A percentile compares a stretch with the other conserved stretches of the same genome.
phyloP scores from a whole-genome alignment of 2,888 invertebrate species.

The Seira sanloemensis region DNA sequence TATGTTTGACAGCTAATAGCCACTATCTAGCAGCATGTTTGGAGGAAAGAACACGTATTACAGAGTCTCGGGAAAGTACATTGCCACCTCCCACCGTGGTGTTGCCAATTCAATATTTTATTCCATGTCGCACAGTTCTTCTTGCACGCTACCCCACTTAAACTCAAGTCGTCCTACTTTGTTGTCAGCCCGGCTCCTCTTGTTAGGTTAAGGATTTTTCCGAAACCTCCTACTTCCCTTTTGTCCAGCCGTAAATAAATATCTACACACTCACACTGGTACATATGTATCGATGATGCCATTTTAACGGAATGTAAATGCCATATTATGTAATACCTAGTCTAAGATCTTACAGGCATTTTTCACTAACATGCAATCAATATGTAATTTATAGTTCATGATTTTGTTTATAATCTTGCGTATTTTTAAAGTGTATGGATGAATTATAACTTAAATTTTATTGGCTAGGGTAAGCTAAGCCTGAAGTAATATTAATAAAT shows the following conservation, averaged over 20 bases:
- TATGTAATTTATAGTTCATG: no score
- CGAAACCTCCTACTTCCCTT: no score
- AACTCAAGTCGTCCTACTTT: not conserved
- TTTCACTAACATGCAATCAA: not conserved
- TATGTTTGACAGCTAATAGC: no score
- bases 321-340: no score
- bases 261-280: no score
- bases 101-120: not conserved
- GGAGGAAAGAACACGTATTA: not conserved
- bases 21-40: not conserved
- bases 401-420: no score
- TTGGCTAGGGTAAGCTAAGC: not conserved
- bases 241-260: no score
- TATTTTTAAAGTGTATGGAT: no score
- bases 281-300: no score
- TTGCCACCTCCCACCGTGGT: not conserved
- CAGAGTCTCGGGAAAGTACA: not conserved
- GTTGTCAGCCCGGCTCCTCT: not conserved
- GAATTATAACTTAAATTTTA: not conserved
- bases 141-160: conserved; percentile 1
- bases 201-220: not conserved
- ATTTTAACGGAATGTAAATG: no score
- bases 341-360: no score
- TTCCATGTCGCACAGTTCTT: conserved; percentile 5
- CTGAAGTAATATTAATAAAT: not conserved